Evolutionary conservation across 2,888 invertebrate species (phyloP).

Genomic region (Nematopogon swammerdamellus): DNA sequence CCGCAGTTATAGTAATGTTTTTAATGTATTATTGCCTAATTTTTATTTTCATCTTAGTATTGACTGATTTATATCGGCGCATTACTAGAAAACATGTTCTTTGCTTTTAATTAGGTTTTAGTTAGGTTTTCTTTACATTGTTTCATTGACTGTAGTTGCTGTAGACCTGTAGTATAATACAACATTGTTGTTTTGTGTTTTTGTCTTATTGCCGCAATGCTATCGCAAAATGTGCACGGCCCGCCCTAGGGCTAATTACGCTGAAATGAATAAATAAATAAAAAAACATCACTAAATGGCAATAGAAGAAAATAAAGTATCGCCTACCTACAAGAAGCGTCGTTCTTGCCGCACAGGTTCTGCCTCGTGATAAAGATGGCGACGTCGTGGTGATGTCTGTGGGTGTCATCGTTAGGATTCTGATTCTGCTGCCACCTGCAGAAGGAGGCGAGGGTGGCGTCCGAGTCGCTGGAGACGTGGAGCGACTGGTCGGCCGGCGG

Average conservation of each 20-base stretch:
- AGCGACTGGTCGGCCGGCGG: constrained; percentile 58
- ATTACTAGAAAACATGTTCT: no score
- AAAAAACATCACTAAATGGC: constrained; percentile 25
- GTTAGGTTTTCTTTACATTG: no score
- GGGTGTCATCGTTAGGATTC: constrained; percentile 72
- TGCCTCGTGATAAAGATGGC: constrained; percentile 81
- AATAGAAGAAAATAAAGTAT: constrained; percentile 14
- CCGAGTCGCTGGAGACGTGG: constrained; percentile 77
- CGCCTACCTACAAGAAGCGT: constrained; percentile 51
- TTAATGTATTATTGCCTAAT: no score
- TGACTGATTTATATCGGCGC: no score
- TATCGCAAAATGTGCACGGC: constrained; percentile 13
- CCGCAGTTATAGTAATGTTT: no score
- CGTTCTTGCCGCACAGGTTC: constrained; percentile 65
- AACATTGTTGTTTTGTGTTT: no score
- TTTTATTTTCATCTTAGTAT: no score
- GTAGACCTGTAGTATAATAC: no score
- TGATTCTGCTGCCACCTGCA: constrained; percentile 79
- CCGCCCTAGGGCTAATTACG: constrained; percentile 16
- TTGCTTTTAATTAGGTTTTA: no score
- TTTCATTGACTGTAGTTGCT: no score
- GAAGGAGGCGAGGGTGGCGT: constrained; percentile 78
- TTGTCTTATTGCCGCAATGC: no score
- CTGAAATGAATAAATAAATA: constrained; percentile 6
- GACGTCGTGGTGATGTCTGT: constrained; percentile 88